Evolutionary conservation across 2,113 vertebrate species (phyloP), one percentile per base, ranked within the genome.

Genomic region (Dunckerocampus dactyliophorus): DNA sequence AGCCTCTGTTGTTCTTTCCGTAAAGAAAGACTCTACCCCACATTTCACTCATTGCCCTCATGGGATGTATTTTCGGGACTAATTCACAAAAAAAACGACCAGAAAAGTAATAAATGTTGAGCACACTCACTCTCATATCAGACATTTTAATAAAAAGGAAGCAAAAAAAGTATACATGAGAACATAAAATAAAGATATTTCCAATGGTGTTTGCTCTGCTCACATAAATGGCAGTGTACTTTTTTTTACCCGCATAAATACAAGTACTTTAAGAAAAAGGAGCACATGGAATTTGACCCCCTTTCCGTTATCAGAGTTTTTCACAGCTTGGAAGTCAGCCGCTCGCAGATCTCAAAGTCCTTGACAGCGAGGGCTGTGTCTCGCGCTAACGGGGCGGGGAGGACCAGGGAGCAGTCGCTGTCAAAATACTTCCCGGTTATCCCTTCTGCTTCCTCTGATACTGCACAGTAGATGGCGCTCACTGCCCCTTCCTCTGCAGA

Each of bases 361-460:
- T 93, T 92, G 55, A 72, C 77, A 0, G 89, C 91, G 0, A 94
- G 63, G 3, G 79, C 85, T 0, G 80, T 0, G 0, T 98, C 93
- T 1, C 65, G 80, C 16, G 92, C 92, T 0, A 82, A 42, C 0
- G 46, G 17, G 0, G 86, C 51, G 0, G 94, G 92, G 19, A 92
- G 88, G 0, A 12, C 65, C 58, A 95, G 69, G 3, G 69, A 31
- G 66, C 93, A 95, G 76, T 88, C 81, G 8, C 92, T 90, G 79
- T 89, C 89, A 0, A 95, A 90, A 56, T 95, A 94, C 66, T 94
- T 96, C 11, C 94, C 94, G 0, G 84, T 90, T 74, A 95, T 69
- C 9, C 90, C 92, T 1, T 88, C 84, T 0, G 74, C 85, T 39
- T 97, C 93, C 53, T 93, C 89, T 0, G 94, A 84, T 3, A 98